These are phyloP conservation scores for Limenitis camilla DNA, from an alignment of 2,888 invertebrate genomes.

Conservation along the genomic window DNA sequence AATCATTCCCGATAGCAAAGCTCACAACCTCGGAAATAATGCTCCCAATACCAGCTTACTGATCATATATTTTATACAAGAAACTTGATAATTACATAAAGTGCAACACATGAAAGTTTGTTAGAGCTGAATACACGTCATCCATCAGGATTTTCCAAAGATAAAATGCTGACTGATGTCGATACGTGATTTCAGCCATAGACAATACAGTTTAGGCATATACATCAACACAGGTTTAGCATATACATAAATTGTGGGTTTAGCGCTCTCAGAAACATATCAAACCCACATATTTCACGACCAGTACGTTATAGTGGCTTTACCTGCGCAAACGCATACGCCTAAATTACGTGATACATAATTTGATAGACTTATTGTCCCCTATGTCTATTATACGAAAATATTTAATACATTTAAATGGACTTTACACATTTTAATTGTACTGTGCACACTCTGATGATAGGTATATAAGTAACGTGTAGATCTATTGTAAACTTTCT, in stretches of 20 bases:
- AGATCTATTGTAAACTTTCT: conserved; percentile 13
- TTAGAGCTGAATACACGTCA: too few relatives aligned
- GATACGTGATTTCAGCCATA: too few relatives aligned
- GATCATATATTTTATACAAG: conserved; percentile 54
- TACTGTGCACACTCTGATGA: conserved; percentile 35
- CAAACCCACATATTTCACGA: too few relatives aligned
- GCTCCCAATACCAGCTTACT: conserved; percentile 74
- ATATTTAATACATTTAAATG: conserved; percentile 10
- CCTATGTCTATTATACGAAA: conserved; percentile 18
- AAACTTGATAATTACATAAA: conserved; percentile 40
- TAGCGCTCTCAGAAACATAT: too few relatives aligned
- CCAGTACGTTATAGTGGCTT: too few relatives aligned
- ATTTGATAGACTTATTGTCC: conserved; percentile 13
- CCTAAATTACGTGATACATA: conserved; percentile 16
- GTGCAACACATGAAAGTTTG: conserved; percentile 44
- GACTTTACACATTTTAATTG: conserved; percentile 17
- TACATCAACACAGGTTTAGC: too few relatives aligned
- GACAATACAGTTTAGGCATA: too few relatives aligned
- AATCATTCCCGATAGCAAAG: conserved; percentile 70
- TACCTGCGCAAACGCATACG: too few relatives aligned
- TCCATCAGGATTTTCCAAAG: too few relatives aligned
- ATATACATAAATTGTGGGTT: too few relatives aligned
- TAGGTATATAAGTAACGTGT: conserved; percentile 44
- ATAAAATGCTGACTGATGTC: too few relatives aligned
- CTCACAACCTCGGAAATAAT: conserved; percentile 74